Conservation (phyloP, 2,888 invertebrate genomes). For the Cataglyphis rosenhaueri region DNA sequence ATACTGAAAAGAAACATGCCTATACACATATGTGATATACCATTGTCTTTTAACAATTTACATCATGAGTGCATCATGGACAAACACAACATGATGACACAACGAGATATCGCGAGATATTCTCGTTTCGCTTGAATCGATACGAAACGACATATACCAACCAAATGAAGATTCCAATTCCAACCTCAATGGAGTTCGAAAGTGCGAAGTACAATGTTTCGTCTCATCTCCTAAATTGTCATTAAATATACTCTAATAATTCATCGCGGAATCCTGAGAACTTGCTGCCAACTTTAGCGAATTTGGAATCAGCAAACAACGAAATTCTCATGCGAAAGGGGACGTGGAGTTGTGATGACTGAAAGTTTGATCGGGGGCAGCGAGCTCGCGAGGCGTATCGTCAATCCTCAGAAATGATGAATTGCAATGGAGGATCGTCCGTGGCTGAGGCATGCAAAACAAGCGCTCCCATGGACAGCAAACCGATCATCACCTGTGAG, state of each 20-base stretch:
- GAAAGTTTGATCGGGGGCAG: slow-evolving; percentile 58
- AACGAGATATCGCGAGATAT: slow-evolving; percentile 62
- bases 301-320: slow-evolving; percentile 12
- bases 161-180: slow-evolving; percentile 56
- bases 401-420: slow-evolving; percentile 79
- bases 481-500: slow-evolving; percentile 92
- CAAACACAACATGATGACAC: background rate
- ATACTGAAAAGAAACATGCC: background rate
- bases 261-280: background rate
- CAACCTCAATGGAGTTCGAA: slow-evolving; percentile 65
- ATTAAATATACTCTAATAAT: background rate
- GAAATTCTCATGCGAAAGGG: slow-evolving; percentile 63
- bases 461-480: slow-evolving; percentile 87
- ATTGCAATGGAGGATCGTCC: slow-evolving; percentile 83
- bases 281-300: background rate
- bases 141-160: slow-evolving; percentile 52
- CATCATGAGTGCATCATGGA: background rate
- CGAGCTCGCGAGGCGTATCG: slow-evolving; percentile 69
- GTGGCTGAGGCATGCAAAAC: slow-evolving; percentile 73
- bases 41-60: background rate
- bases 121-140: slow-evolving; percentile 58
- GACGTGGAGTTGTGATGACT: slow-evolving; percentile 79
- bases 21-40: background rate
- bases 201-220: slow-evolving; percentile 61
- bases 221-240: slow-evolving; percentile 23